phyloP scores from a whole-genome alignment of 2,888 invertebrate species.

The Ctena decussata region DNA sequence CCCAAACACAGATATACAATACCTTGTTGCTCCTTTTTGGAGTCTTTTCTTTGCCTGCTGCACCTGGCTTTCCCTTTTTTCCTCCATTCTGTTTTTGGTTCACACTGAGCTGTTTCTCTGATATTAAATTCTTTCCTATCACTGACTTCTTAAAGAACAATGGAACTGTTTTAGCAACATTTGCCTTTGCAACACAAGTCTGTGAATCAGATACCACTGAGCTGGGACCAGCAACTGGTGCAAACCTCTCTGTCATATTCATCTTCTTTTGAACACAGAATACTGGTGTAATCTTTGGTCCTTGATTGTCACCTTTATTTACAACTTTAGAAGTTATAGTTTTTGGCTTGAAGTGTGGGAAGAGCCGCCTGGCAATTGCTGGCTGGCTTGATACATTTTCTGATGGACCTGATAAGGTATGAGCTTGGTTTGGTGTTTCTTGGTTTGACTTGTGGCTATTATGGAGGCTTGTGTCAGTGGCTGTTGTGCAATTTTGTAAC shows the following conservation, averaged over 20 bases:
- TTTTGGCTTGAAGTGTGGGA: constrained; percentile 50
- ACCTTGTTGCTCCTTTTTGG: constrained; percentile 17
- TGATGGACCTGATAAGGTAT: background rate
- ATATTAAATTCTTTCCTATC: background rate
- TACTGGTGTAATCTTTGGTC: constrained; percentile 22
- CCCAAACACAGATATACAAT: too few relatives aligned
- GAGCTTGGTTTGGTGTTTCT: background rate
- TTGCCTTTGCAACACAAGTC: too few relatives aligned
- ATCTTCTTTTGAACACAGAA: constrained; percentile 19
- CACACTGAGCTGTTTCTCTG: background rate
- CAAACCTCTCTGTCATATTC: background rate
- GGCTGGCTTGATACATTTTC: background rate
- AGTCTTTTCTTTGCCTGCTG: background rate
- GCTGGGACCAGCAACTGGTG: background rate
- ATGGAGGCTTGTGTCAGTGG: background rate
- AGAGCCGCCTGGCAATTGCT: constrained; percentile 32
- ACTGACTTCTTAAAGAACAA: background rate
- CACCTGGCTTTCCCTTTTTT: background rate
- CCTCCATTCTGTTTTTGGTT: background rate
- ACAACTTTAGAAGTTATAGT: background rate
- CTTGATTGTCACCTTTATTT: background rate
- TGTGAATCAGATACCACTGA: background rate
- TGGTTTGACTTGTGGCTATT: background rate
- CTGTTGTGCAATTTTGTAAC: too few relatives aligned
- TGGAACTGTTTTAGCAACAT: background rate